Percentiles rank a stretch among this genome's conserved stretches.
phyloP scores from a whole-genome alignment of 2,888 invertebrate species.

The Phyllotreta striolata region DNA sequence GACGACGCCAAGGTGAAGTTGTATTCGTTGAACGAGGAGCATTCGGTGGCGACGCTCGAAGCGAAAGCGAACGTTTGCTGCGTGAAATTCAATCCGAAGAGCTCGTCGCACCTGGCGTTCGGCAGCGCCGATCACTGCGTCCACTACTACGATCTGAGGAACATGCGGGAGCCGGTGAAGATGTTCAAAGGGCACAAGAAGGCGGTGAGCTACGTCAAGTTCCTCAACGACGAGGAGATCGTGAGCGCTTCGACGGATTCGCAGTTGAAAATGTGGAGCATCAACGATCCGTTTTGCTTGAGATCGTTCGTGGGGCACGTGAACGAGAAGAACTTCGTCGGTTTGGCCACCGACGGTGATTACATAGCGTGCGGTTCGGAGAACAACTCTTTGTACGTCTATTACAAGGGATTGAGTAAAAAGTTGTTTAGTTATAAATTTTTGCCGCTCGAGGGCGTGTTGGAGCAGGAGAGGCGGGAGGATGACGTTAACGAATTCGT shows the following conservation, averaged over 20 bases:
- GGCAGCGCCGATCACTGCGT: conserved; percentile 98
- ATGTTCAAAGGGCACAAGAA: conserved; percentile 88
- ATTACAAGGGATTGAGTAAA: conserved; percentile 88
- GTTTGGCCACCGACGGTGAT: conserved; percentile 89
- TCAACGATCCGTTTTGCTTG: conserved; percentile 77
- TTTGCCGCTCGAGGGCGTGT: conserved; percentile 79
- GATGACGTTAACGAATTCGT: conserved; percentile 93
- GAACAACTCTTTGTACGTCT: conserved; percentile 91
- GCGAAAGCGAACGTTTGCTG: conserved; percentile 96
- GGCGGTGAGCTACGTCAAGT: conserved; percentile 94
- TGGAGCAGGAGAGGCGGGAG: conserved; percentile 79
- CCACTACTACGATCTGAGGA: conserved; percentile 92
- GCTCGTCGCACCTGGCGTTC: conserved; percentile 88
- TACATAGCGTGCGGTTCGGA: conserved; percentile 95
- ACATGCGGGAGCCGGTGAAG: conserved; percentile 80
- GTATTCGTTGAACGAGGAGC: conserved; percentile 88
- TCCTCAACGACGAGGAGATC: conserved; percentile 82
- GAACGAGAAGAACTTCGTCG: conserved; percentile 97
- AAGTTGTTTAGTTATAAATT: conserved; percentile 88
- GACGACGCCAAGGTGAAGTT: conserved; percentile 93
- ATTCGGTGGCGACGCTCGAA: conserved; percentile 87
- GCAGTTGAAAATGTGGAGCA: conserved; percentile 90
- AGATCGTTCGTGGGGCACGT: conserved; percentile 90
- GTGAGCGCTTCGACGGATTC: conserved; percentile 94
- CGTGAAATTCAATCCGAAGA: conserved; percentile 87